A percentile compares a stretch with the other conserved stretches of the same genome.
phyloP scores from a whole-genome alignment of 2,797 vertebrate species.

The Nothura maculosa region DNA sequence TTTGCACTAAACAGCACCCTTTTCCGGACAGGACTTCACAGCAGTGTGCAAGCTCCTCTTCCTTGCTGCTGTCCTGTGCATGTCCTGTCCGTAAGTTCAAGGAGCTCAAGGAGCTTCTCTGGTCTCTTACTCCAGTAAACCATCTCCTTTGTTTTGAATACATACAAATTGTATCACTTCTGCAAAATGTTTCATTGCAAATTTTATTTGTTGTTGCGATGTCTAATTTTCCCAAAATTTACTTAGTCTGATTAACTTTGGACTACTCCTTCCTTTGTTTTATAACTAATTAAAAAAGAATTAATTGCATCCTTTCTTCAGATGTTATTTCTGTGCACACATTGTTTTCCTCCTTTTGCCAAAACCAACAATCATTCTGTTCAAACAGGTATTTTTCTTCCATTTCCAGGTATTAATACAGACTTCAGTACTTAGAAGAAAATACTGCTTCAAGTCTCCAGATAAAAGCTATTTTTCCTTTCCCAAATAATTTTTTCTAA shows the following conservation, averaged over 20 bases:
- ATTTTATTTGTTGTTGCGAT: neutral
- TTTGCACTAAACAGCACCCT: neutral
- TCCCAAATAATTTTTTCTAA: neutral
- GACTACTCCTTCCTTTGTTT: neutral
- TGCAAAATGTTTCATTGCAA: neutral
- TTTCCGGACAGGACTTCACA: neutral
- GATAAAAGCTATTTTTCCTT: neutral
- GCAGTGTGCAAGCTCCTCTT: neutral
- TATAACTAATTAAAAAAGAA: neutral
- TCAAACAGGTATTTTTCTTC: neutral
- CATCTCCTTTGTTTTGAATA: neutral
- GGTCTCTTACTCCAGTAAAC: neutral
- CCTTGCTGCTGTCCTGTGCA: neutral
- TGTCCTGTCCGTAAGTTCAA: neutral
- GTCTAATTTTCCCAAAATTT: neutral
- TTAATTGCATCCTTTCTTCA: neutral
- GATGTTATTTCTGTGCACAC: neutral
- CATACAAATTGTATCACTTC: neutral
- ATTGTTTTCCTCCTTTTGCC: neutral
- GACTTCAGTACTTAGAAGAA: neutral
- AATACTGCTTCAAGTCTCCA: neutral
- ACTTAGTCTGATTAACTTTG: neutral
- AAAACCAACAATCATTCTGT: neutral
- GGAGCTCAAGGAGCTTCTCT: constrained; percentile 32
- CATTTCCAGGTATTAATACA: neutral